Conservation (phyloP, 2,888 invertebrate species). For the Megalurothrips usitatus region DNA sequence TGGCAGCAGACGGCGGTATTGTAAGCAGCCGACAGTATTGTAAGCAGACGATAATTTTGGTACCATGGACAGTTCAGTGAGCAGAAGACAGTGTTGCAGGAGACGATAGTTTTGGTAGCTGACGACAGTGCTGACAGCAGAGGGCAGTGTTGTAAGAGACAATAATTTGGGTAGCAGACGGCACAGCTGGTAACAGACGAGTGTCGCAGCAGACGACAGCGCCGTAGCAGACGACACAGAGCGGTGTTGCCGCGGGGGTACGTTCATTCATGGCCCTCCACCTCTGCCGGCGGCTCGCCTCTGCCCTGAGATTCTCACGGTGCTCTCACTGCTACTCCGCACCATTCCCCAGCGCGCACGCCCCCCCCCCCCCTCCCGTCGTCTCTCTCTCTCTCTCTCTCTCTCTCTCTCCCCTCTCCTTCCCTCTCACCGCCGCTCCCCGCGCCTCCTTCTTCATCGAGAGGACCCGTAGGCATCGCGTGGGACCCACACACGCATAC, state of each 20-base stretch:
- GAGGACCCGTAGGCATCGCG: slow-evolving; percentile 1
- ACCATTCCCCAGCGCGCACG: neutral
- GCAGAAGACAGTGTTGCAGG: neutral
- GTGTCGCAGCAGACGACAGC: neutral
- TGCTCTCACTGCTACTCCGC: neutral
- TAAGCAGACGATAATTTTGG: neutral
- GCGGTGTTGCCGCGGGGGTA: neutral
- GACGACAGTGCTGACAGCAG: neutral
- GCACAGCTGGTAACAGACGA: too few species aligned
- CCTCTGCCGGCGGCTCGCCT: neutral
- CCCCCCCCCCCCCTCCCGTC: neutral
- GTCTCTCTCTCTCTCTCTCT: too few species aligned
- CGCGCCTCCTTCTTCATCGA: neutral
- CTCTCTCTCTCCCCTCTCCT: neutral
- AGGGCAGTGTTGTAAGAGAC: neutral
- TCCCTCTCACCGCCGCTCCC: neutral
- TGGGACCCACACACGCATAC: slow-evolving; percentile 11
- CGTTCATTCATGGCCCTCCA: neutral
- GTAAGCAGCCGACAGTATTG: too few species aligned
- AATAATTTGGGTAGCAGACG: too few species aligned
- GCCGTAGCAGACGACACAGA: too few species aligned
- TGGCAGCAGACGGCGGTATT: too few species aligned
- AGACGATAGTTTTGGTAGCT: neutral
- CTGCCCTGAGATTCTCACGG: slow-evolving; percentile 8
- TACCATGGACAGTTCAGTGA: neutral